These are phyloP conservation scores for Archilochus colubris DNA, from an alignment of 2,113 vertebrate species.

Conservation along the genomic window DNA sequence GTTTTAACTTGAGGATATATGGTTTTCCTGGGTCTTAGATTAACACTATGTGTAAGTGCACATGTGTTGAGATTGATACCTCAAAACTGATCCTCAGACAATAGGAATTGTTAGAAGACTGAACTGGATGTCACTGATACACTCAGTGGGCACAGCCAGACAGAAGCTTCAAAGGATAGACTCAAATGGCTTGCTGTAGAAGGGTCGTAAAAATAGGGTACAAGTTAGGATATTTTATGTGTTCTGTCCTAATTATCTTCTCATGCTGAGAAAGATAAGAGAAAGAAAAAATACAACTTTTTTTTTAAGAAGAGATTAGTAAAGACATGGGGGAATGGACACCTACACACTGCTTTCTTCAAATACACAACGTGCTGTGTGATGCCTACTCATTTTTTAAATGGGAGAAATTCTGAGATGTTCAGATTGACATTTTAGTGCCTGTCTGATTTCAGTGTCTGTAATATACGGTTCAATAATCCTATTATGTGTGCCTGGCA, in stretches of 20 bases:
- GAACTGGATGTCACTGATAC: not conserved
- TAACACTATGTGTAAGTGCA: not conserved
- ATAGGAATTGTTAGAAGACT: not conserved
- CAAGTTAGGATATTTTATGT: not conserved
- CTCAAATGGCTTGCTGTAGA: not conserved
- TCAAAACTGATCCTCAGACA: not conserved
- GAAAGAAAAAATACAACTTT: not conserved
- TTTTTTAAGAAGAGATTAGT: not conserved
- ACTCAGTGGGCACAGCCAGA: not conserved
- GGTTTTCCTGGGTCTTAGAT: not conserved
- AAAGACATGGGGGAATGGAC: not conserved
- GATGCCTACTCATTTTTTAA: not conserved
- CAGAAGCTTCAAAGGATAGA: not conserved
- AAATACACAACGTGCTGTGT: not conserved
- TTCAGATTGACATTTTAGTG: slow-evolving; percentile 35
- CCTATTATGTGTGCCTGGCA: slow-evolving; percentile 34
- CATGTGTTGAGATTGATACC: not conserved
- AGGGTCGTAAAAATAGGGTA: not conserved
- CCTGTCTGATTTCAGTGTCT: slow-evolving; percentile 17
- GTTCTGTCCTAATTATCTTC: not conserved
- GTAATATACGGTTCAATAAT: slow-evolving; percentile 53
- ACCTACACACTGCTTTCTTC: not conserved
- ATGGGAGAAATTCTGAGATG: not conserved
- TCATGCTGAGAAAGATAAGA: not conserved
- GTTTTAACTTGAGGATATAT: not conserved